These are phyloP conservation scores for Mimumesa dahlbomi DNA, from an alignment of 2,888 invertebrate species.

Conservation along the genomic window DNA sequence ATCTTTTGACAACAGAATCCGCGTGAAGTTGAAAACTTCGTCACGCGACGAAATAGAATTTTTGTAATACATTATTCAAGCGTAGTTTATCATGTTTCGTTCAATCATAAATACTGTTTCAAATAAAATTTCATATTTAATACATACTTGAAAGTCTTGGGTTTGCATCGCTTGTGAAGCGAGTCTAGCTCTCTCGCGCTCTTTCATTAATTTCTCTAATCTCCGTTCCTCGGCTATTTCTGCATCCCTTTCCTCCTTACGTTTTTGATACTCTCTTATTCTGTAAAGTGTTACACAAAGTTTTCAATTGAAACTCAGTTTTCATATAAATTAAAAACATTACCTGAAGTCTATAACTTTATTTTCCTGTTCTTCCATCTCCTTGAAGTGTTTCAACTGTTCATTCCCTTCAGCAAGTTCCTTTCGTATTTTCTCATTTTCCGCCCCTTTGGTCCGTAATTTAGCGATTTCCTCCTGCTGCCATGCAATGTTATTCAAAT, in stretches of 20 bases:
- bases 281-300: too few species aligned
- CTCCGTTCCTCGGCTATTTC: conserved; percentile 82
- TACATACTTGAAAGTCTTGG: conserved; percentile 70
- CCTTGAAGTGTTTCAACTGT: conserved; percentile 83
- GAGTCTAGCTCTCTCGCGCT: conserved; percentile 81
- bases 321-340: conserved; percentile 2
- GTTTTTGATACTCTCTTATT: conserved; percentile 84
- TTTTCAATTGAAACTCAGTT: too few species aligned
- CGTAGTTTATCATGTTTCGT: not conserved
- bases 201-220: conserved; percentile 83
- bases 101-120: conserved; percentile 1
- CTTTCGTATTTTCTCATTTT: conserved; percentile 65
- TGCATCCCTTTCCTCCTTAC: conserved; percentile 84
- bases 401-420: conserved; percentile 82
- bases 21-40: too few species aligned
- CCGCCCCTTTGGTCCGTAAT: conserved; percentile 72
- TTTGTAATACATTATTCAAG: too few species aligned
- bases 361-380: conserved; percentile 85
- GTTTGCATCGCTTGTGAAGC: conserved; percentile 66
- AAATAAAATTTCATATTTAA: too few species aligned
- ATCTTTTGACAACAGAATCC: not conserved
- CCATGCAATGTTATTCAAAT: conserved; percentile 84
- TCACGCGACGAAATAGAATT: too few species aligned
- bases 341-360: conserved; percentile 85
- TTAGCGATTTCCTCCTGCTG: conserved; percentile 85